A percentile compares a stretch with the other conserved stretches of the same genome.
phyloP scores from a whole-genome alignment of 2,888 invertebrate species.

The Timema podura region DNA sequence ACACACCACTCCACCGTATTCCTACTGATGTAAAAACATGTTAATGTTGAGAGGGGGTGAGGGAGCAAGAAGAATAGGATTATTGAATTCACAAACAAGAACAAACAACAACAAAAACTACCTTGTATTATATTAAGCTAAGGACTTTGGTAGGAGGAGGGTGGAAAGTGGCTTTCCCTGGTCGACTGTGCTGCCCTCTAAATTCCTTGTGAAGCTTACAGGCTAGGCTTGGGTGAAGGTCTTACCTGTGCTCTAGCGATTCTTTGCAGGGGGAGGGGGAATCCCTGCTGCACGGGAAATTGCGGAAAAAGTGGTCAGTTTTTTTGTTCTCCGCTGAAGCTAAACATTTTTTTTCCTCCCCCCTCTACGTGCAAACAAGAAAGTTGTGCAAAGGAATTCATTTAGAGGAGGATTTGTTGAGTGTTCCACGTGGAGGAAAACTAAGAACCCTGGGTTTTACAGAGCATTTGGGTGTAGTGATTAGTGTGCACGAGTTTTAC shows the following conservation, averaged over 20 bases:
- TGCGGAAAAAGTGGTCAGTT: constrained; percentile 16
- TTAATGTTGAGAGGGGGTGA: no score
- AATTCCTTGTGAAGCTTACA: constrained; percentile 15
- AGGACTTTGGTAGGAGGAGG: constrained; percentile 4
- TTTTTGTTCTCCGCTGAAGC: constrained; percentile 1
- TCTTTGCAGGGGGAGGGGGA: constrained; percentile 13
- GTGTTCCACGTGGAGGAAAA: no score
- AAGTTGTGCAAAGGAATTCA: constrained; percentile 7
- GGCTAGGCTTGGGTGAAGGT: background rate
- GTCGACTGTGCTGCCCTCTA: background rate
- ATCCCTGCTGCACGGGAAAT: constrained; percentile 12
- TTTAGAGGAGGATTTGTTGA: background rate
- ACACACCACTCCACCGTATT: background rate
- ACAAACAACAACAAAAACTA: constrained; percentile 14
- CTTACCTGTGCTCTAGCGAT: constrained; percentile 1
- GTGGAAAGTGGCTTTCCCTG: constrained; percentile 1
- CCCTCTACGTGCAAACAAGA: background rate
- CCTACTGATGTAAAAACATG: constrained; percentile 5
- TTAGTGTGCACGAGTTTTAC: no score
- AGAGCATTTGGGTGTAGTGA: no score
- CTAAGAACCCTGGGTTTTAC: no score
- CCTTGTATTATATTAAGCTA: constrained; percentile 15
- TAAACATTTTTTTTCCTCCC: background rate
- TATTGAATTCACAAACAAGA: constrained; percentile 17
- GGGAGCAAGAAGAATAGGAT: background rate